Percentiles rank a stretch among this genome's conserved stretches.
Evolutionary conservation across 2,888 invertebrate genomes (phyloP).

Genomic region (Desoria tigrina): DNA sequence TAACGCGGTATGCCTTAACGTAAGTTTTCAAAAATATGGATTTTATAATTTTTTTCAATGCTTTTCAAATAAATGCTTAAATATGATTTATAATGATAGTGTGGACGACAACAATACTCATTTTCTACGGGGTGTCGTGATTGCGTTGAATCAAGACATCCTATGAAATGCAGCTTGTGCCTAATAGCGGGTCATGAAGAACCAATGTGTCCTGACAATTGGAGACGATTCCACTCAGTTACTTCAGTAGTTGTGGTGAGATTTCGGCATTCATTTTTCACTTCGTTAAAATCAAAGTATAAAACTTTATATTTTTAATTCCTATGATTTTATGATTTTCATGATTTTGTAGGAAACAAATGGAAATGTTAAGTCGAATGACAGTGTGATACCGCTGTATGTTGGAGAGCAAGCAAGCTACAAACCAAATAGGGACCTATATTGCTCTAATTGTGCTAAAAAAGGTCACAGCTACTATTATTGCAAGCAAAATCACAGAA

Average conservation of each 20-base stretch:
- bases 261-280: background rate
- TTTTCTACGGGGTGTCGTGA: constrained; percentile 23
- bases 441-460: constrained; percentile 32
- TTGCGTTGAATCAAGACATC: constrained; percentile 19
- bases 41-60: too few relatives aligned
- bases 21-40: constrained; percentile 20
- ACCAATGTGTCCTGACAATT: constrained; percentile 30
- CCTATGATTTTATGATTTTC: background rate
- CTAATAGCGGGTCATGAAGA: constrained; percentile 24
- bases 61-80: too few relatives aligned
- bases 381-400: background rate
- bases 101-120: constrained; percentile 17
- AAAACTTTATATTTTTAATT: background rate
- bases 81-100: too few relatives aligned
- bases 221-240: constrained; percentile 35
- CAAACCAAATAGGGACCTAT: constrained; percentile 4
- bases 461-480: constrained; percentile 35
- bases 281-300: too few relatives aligned
- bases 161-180: constrained; percentile 26
- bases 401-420: too few relatives aligned
- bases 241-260: constrained; percentile 15
- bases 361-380: background rate
- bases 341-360: background rate
- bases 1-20: constrained; percentile 30
- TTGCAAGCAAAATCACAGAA: constrained; percentile 19